A percentile compares a stretch with the other conserved stretches of the same genome.
These are phyloP conservation scores for Arrhamphus sclerolepis DNA, from an alignment of 2,797 vertebrate species.

Conservation along the genomic window DNA sequence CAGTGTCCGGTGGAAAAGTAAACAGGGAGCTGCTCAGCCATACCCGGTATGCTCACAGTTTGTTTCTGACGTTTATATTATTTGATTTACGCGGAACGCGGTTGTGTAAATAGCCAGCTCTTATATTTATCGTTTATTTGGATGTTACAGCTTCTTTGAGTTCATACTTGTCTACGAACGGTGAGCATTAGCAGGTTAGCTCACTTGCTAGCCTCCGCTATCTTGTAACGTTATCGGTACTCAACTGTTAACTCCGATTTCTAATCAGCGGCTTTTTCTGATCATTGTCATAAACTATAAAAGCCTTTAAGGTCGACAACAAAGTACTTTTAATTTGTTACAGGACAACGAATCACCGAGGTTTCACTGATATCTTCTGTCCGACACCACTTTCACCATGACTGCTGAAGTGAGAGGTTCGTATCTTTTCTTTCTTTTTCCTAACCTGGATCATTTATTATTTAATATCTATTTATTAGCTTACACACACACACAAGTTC, in stretches of 20 bases:
- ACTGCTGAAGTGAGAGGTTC: constrained; percentile 73
- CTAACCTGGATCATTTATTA: not conserved
- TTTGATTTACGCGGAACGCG: fast-evolving
- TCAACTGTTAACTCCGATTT: constrained; percentile 17
- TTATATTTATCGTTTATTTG: not conserved
- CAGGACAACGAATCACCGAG: constrained; percentile 25
- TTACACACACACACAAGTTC: too few relatives aligned
- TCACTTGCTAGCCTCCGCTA: constrained; percentile 6
- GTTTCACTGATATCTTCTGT: not conserved
- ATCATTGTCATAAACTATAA: not conserved
- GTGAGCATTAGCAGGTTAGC: constrained; percentile 36
- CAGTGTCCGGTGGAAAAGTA: constrained; percentile 54
- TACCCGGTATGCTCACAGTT: constrained; percentile 24
- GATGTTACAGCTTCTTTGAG: not conserved
- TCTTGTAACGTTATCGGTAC: constrained; percentile 5
- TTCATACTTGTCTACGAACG: not conserved
- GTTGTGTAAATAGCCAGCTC: fast-evolving
- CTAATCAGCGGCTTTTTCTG: constrained; percentile 4
- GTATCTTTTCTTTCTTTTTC: not conserved
- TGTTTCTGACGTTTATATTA: fast-evolving
- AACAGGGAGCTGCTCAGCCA: not conserved
- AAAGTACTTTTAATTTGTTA: not conserved
- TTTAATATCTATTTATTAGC: not conserved
- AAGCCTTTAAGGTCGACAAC: not conserved
- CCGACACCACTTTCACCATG: constrained; percentile 56